phyloP scores from a whole-genome alignment of 2,797 vertebrate species.

The Fratercula arctica region DNA sequence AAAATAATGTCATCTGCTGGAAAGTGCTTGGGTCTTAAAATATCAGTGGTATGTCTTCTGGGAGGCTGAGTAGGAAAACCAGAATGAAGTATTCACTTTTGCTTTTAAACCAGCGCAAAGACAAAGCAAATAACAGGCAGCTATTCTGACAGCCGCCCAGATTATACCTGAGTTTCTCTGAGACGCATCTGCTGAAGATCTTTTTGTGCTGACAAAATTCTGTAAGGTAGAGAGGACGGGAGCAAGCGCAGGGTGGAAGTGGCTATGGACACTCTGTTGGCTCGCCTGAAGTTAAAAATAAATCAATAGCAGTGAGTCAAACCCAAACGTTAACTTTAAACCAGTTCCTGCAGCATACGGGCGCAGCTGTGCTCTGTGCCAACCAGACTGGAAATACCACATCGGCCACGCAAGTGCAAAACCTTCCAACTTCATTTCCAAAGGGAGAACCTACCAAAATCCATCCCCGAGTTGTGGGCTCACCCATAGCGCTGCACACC shows the following conservation, averaged over 20 bases:
- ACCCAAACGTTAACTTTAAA: neutral
- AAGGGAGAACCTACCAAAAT: neutral
- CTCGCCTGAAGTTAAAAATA: constrained; percentile 74
- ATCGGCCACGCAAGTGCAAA: neutral
- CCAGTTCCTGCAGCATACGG: neutral
- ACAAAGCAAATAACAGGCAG: neutral
- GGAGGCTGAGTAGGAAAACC: constrained; percentile 3
- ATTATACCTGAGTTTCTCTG: constrained; percentile 80
- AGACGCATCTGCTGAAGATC: constrained; percentile 73
- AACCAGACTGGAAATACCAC: neutral
- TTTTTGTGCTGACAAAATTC: constrained; percentile 75
- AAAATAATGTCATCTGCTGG: constrained; percentile 43
- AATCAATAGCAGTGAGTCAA: neutral
- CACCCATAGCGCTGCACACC: neutral
- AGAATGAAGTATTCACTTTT: neutral
- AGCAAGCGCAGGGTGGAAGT: constrained; percentile 68
- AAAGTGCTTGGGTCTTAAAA: neutral
- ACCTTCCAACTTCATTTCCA: neutral
- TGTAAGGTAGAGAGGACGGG: constrained; percentile 72
- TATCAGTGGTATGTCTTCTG: neutral
- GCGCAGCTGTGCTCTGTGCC: neutral
- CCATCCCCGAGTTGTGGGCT: neutral
- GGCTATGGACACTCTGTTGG: constrained; percentile 72
- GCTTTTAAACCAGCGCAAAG: neutral
- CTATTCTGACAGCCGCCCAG: neutral